Percentiles rank a stretch among this genome's conserved stretches.
phyloP scores from a whole-genome alignment of 2,113 vertebrate genomes.

The Pachyramphus minor region DNA sequence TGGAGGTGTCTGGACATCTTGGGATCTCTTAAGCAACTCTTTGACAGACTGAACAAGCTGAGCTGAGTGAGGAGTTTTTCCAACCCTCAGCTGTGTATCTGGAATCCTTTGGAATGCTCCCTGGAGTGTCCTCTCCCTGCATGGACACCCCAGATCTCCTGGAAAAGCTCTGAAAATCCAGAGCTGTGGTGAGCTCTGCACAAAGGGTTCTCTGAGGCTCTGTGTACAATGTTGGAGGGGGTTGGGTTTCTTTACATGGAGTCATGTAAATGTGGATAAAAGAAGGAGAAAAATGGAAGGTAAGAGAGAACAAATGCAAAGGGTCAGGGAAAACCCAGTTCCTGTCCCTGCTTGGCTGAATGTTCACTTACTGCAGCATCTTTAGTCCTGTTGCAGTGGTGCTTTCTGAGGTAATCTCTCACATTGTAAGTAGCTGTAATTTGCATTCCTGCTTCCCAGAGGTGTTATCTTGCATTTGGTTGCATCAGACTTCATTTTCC shows the following conservation, averaged over 20 bases:
- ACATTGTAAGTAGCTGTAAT: not conserved
- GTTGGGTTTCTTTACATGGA: rapidly evolving
- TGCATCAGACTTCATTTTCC: not conserved
- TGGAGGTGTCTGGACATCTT: not conserved
- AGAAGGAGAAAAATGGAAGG: not conserved
- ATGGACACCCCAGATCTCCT: not conserved
- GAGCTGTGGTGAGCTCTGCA: not conserved
- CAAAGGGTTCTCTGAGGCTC: not conserved
- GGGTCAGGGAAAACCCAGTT: not conserved
- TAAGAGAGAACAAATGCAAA: not conserved
- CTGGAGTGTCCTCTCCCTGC: not conserved
- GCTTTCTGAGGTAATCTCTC: constrained; percentile 10
- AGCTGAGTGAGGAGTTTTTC: not conserved
- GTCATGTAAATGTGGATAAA: not conserved
- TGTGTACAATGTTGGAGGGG: not conserved
- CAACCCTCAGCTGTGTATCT: not conserved
- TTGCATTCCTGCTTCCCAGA: not conserved
- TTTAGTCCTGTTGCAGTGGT: not conserved
- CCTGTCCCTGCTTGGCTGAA: not conserved
- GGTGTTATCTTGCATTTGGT: not conserved
- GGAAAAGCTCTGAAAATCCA: not conserved
- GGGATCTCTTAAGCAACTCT: not conserved
- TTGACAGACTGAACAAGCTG: not conserved
- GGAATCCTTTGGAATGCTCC: not conserved
- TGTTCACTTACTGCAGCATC: not conserved